Conservation (phyloP, 2,113 vertebrate species). For the Ranitomeya imitator region DNA sequence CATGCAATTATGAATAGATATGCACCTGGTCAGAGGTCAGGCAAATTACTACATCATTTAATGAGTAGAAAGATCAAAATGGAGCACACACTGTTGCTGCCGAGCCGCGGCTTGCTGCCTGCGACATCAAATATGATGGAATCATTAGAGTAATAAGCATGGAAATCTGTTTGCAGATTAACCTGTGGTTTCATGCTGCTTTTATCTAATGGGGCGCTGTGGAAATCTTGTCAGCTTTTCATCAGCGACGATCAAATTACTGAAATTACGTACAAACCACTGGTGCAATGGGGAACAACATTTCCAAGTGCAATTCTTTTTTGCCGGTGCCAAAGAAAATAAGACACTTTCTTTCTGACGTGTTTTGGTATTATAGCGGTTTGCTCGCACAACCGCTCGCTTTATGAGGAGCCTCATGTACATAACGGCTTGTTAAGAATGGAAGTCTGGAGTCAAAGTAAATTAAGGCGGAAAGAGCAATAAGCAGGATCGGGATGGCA, state of each 20-base stretch:
- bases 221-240: constrained; percentile 84
- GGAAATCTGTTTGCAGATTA: constrained; percentile 98
- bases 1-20: constrained; percentile 91
- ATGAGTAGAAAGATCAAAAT: constrained; percentile 86
- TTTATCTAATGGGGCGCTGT: constrained; percentile 85
- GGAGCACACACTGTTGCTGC: constrained; percentile 79
- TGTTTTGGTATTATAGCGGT: constrained; percentile 66
- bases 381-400: constrained; percentile 55
- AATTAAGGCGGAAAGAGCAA: constrained; percentile 57
- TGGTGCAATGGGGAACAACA: constrained; percentile 79
- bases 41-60: constrained; percentile 97
- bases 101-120: constrained; percentile 79
- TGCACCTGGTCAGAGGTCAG: constrained; percentile 91
- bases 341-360: constrained; percentile 68
- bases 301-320: constrained; percentile 67
- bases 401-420: constrained; percentile 50
- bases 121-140: constrained; percentile 92
- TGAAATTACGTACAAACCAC: constrained; percentile 76
- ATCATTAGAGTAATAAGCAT: constrained; percentile 99
- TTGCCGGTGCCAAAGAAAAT: constrained; percentile 75
- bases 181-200: constrained; percentile 82
- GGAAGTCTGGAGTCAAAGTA: constrained; percentile 47
- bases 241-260: constrained; percentile 86
- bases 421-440: constrained; percentile 31
- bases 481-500: constrained; percentile 50